These are phyloP conservation scores for Peromyscus leucopus DNA, from an alignment of 2,113 vertebrate genomes.

Conservation along the genomic window DNA sequence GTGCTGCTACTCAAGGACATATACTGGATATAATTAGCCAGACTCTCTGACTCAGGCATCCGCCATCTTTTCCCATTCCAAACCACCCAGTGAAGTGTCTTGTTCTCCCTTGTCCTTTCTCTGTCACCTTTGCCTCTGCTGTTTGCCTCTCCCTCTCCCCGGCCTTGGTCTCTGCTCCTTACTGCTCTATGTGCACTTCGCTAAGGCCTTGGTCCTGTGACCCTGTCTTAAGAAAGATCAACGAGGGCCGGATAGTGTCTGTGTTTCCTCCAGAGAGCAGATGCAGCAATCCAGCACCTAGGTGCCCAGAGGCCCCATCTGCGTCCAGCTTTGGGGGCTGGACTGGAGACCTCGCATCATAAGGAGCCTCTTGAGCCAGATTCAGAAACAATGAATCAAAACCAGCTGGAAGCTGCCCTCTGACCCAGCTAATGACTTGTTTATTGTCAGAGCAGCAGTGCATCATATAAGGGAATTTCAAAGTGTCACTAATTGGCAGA, in stretches of 20 bases:
- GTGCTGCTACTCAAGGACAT: not conserved
- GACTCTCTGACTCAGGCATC: not conserved
- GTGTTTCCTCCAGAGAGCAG: not conserved
- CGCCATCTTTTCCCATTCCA: not conserved
- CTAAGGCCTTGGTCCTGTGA: not conserved
- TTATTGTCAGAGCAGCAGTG: constrained; percentile 87
- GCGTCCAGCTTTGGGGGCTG: constrained; percentile 11
- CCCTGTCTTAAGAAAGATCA: not conserved
- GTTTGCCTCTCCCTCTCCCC: not conserved
- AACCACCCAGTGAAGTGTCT: not conserved
- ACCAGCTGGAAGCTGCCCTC: constrained; percentile 86
- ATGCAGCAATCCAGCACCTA: not conserved
- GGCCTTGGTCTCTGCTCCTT: not conserved
- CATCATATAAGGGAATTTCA: constrained; percentile 85
- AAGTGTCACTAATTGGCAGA: constrained; percentile 87
- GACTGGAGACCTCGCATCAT: constrained; percentile 52
- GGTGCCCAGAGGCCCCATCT: not conserved
- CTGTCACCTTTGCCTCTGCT: not conserved
- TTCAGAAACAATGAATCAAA: constrained; percentile 85
- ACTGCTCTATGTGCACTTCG: not conserved
- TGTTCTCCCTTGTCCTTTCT: not conserved
- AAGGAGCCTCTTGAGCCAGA: constrained; percentile 75
- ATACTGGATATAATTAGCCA: not conserved
- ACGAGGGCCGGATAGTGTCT: not conserved
- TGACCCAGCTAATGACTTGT: constrained; percentile 88